Conservation (phyloP, 2,113 vertebrate genomes). For the Cygnus buccinator region DNA sequence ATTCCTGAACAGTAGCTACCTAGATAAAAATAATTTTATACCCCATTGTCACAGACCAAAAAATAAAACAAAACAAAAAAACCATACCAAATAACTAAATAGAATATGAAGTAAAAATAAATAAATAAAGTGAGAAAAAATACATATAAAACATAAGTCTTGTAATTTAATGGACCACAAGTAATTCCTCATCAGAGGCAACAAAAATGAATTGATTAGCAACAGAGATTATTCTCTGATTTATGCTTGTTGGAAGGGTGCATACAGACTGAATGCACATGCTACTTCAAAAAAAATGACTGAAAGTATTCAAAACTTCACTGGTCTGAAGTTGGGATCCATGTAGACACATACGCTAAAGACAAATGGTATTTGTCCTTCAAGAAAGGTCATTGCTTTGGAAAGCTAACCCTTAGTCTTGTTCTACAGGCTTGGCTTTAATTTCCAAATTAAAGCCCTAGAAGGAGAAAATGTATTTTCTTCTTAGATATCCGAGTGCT, state of each 20-base stretch:
- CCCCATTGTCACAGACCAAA: background rate
- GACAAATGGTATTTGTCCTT: background rate
- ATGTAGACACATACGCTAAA: background rate
- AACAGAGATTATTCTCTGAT: background rate
- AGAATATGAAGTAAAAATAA: background rate
- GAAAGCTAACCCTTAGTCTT: background rate
- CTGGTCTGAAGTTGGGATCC: background rate
- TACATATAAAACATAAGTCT: background rate
- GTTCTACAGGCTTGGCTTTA: background rate
- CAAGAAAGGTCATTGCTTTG: background rate
- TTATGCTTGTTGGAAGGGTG: background rate
- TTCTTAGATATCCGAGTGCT: background rate
- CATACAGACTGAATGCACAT: background rate
- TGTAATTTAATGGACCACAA: background rate
- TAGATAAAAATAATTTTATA: background rate
- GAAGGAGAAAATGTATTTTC: background rate
- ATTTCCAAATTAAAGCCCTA: background rate
- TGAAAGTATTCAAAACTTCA: background rate
- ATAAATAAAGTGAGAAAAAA: background rate
- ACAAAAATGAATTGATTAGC: background rate
- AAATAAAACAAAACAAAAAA: fast-evolving
- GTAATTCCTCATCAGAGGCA: background rate
- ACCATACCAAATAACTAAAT: background rate
- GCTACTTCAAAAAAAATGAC: background rate
- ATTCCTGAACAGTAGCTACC: background rate